A percentile compares a stretch with the other conserved stretches of the same genome.
phyloP scores from a whole-genome alignment of 2,113 vertebrate species.

The Siniperca knerii region DNA sequence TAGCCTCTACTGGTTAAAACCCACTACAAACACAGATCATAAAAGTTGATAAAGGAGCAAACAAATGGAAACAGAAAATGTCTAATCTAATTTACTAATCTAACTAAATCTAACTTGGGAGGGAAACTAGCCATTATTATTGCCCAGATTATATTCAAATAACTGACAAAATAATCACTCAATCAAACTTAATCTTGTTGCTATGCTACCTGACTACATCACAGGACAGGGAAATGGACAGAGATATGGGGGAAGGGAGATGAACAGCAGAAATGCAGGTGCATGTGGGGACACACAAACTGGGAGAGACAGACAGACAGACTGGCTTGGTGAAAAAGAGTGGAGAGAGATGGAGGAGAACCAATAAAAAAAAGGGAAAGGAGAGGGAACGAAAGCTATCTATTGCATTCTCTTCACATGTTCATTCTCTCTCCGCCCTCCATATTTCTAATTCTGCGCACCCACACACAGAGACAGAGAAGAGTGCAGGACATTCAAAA shows the following conservation, averaged over 20 bases:
- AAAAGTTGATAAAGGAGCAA: conserved; percentile 51
- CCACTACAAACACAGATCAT: conserved; percentile 56
- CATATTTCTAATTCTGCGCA: conserved; percentile 55
- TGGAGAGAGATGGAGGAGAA: conserved; percentile 66
- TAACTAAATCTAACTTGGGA: conserved; percentile 12
- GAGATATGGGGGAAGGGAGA: conserved; percentile 63
- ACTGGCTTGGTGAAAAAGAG: conserved; percentile 69
- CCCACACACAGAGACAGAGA: conserved; percentile 72
- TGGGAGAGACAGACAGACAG: conserved; percentile 68
- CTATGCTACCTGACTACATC: conserved; percentile 44
- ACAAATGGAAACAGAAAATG: conserved; percentile 65
- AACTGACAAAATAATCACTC: conserved; percentile 48
- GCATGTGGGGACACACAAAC: conserved; percentile 70
- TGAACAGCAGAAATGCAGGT: conserved; percentile 62
- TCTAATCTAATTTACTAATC: background rate
- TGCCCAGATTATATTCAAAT: conserved; percentile 35
- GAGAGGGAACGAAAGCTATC: conserved; percentile 57
- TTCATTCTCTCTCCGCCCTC: conserved; percentile 64
- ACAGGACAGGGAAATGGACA: conserved; percentile 66
- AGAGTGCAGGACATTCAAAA: conserved; percentile 70
- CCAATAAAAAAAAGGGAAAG: conserved; percentile 37
- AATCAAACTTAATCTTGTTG: conserved; percentile 40
- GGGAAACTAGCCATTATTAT: conserved; percentile 25
- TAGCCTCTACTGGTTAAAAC: conserved; percentile 56
- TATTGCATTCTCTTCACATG: conserved; percentile 61